Evolutionary conservation across 2,797 vertebrate species (phyloP).

Genomic region (Poecilia gillii): DNA sequence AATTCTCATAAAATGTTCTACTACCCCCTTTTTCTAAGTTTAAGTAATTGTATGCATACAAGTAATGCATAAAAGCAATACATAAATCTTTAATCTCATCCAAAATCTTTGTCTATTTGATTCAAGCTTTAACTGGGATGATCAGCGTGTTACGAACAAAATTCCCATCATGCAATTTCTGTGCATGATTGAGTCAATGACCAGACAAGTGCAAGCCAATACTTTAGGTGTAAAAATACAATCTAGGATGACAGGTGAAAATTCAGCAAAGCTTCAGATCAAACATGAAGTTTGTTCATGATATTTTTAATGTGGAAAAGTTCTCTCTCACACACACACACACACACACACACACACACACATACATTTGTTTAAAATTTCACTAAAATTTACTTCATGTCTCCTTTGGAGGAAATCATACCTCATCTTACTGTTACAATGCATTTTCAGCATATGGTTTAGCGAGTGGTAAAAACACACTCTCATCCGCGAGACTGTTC

Average conservation of each 20-base stretch:
- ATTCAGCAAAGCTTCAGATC: constrained; percentile 29
- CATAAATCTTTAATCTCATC: not conserved
- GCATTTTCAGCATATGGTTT: not conserved
- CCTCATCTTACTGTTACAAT: not conserved
- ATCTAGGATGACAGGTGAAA: constrained; percentile 10
- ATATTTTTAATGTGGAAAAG: not conserved
- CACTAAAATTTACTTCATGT: not conserved
- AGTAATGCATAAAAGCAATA: not conserved
- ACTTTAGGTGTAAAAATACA: not conserved
- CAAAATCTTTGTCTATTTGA: not conserved
- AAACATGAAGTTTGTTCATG: constrained; percentile 7
- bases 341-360: not conserved
- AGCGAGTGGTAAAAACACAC: not conserved
- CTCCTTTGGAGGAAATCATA: not conserved
- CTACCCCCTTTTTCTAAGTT: not conserved
- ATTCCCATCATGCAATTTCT: not conserved
- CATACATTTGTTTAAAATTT: not conserved
- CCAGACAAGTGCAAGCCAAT: not conserved
- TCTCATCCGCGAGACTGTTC: not conserved
- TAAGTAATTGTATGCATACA: not conserved
- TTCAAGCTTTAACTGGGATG: not conserved
- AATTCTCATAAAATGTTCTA: not conserved
- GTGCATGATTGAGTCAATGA: not conserved
- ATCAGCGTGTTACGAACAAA: not conserved
- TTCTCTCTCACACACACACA: not conserved